Percentiles rank a stretch among this genome's conserved stretches.
Evolutionary conservation across 2,797 vertebrate species (phyloP).

Genomic region (Podargus strigoides): DNA sequence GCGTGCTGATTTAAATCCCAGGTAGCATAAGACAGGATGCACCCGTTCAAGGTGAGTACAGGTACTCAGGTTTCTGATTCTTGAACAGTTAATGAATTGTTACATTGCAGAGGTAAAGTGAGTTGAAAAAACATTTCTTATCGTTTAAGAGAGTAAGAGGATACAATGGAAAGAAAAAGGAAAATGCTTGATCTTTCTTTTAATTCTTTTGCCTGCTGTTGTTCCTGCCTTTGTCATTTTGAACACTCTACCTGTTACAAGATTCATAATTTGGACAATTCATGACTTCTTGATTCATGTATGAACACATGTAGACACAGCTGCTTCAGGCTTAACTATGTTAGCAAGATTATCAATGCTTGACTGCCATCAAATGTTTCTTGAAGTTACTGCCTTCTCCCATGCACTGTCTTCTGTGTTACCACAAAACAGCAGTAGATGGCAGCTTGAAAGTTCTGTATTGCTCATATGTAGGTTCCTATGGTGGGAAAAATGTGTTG

Average conservation of each 20-base stretch:
- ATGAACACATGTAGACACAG: background rate
- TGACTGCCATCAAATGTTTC: background rate
- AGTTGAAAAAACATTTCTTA: background rate
- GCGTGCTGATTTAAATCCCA: background rate
- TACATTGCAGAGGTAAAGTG: background rate
- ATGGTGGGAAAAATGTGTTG: background rate
- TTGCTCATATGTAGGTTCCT: background rate
- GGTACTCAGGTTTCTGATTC: background rate
- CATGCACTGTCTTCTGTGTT: background rate
- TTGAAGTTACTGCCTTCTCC: background rate
- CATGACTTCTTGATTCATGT: background rate
- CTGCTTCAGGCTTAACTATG: background rate
- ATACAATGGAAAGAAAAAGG: background rate
- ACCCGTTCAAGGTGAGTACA: background rate
- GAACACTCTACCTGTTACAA: background rate
- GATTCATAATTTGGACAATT: background rate
- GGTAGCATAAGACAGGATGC: background rate
- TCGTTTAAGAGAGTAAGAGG: background rate
- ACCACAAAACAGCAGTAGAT: background rate
- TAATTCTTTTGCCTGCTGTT: background rate
- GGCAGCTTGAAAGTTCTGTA: constrained; percentile 7
- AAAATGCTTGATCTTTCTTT: background rate
- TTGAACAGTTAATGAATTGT: background rate
- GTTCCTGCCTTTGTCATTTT: background rate
- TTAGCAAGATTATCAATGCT: background rate